Base-by-base conservation (phyloP, 2,888 invertebrate species). In the Pristionchus mayeri region DNA sequence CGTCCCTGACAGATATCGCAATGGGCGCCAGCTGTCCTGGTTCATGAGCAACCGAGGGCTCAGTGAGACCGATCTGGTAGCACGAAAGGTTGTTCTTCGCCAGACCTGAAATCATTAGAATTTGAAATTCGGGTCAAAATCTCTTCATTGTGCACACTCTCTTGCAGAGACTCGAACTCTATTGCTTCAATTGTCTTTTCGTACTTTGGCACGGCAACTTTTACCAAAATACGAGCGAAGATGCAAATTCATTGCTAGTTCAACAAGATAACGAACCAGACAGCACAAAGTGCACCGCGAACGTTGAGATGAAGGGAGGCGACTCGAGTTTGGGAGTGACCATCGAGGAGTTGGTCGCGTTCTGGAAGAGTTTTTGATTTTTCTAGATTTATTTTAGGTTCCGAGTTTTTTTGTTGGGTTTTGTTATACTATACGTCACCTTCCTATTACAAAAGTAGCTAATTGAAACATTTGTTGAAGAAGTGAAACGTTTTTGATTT, bases 1-100 rank as follows among this genome's bases (percentile, higher is more conserved):
- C 87, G 86, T 90, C 88, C 34, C 87, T 87, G 1, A 90, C 91
- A 57, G 84, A 85, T 60, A 92, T 89, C 0, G 90, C 88, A 11
- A 92, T 88, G 2, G 92, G 91, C 7, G 92, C 92, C 24, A 91
- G 85, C 57, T 88, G 85, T 16, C 86, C 85, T 0, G 91, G 91
- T 11, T 88, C 86, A 57, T 91, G 90, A 13, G 85, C 78, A 30
- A 67, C 71, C 1, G 34, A 52, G 0, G 91, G 90, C 82, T 91
- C 91, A n/a, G 82, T 85, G 0, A 91, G 34, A 24, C 87, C 86
- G 3, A 91, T 27, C 27, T 63, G 24, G 27, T 82, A 82, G 48
- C 81, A 82, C 18, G 81, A 82, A 27, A 34, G 30, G 1, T 80
- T 57, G 40, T 37, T 37, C 27, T 57, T 80, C 37, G 6, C 24